Evolutionary conservation across 2,888 invertebrate species (phyloP).

Genomic region (Mythimna lalbum): DNA sequence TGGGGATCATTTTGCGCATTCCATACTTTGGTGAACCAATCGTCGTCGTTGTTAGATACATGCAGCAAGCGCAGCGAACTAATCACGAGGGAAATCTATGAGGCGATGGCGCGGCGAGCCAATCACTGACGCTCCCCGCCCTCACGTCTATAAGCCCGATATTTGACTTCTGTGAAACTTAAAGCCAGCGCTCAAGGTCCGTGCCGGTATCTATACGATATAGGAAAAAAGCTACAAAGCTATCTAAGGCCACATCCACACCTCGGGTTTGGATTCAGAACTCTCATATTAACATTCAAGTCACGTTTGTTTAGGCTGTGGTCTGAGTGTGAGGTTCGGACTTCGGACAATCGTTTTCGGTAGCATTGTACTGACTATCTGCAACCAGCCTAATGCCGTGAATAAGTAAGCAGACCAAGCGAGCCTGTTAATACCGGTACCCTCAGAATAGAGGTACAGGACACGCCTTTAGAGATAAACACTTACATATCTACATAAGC

Average conservation of each 20-base stretch:
- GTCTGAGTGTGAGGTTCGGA: constrained; percentile 47
- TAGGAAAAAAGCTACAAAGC: constrained; percentile 19
- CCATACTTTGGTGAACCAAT: no score
- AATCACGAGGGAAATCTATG: no score
- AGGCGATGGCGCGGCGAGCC: no score
- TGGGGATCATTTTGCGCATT: no score
- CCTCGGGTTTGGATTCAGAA: constrained; percentile 51
- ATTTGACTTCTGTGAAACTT: no score
- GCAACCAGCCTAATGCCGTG: constrained; percentile 64
- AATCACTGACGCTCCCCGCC: no score
- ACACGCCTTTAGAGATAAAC: constrained; percentile 62
- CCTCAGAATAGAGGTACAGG: constrained; percentile 54
- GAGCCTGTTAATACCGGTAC: constrained; percentile 61
- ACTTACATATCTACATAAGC: constrained; percentile 60
- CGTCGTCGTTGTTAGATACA: no score
- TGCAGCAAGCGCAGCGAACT: no score
- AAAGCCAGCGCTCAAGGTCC: no score
- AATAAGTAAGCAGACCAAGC: constrained; percentile 68
- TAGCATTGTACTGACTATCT: constrained; percentile 61
- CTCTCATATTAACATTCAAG: constrained; percentile 57
- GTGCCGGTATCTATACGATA: no score
- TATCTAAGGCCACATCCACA: constrained; percentile 25
- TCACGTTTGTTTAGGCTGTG: constrained; percentile 65
- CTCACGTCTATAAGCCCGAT: no score
- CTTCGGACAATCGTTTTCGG: constrained; percentile 61